A percentile compares a stretch with the other conserved stretches of the same genome.
These are phyloP conservation scores for Manduca sexta DNA, from an alignment of 1,140 invertebrate species.

Conservation along the genomic window DNA sequence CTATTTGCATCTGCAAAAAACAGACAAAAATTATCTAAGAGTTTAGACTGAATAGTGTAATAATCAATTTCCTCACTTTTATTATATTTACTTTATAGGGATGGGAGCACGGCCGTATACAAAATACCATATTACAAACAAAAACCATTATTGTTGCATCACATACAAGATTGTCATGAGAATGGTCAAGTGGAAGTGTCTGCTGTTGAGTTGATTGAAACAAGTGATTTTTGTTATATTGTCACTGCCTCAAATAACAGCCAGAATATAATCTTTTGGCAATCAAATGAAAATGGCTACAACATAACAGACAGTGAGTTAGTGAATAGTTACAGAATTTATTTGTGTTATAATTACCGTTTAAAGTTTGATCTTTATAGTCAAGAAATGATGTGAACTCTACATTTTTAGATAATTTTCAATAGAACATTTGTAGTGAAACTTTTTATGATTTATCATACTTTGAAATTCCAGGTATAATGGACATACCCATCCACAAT, in stretches of 20 bases:
- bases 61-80: background rate
- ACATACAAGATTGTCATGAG: constrained; percentile 45
- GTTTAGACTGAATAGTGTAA: background rate
- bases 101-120: constrained; percentile 44
- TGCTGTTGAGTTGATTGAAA: constrained; percentile 40
- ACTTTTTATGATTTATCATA: no score
- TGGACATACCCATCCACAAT: constrained; percentile 15
- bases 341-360: no score
- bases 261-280: constrained; percentile 32
- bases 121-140: constrained; percentile 18
- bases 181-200: constrained; percentile 47
- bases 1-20: no score
- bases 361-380: no score
- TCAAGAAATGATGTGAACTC: background rate
- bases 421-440: no score
- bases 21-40: no score
- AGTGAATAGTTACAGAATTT: no score
- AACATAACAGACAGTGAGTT: constrained; percentile 22
- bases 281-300: constrained; percentile 9
- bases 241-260: constrained; percentile 36
- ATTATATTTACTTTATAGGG: constrained; percentile 28
- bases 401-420: no score
- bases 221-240: constrained; percentile 11
- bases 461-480: constrained; percentile 24
- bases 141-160: constrained; percentile 30